These are phyloP conservation scores for Cinclus cinclus DNA, from an alignment of 2,113 vertebrate genomes.

Conservation along the genomic window DNA sequence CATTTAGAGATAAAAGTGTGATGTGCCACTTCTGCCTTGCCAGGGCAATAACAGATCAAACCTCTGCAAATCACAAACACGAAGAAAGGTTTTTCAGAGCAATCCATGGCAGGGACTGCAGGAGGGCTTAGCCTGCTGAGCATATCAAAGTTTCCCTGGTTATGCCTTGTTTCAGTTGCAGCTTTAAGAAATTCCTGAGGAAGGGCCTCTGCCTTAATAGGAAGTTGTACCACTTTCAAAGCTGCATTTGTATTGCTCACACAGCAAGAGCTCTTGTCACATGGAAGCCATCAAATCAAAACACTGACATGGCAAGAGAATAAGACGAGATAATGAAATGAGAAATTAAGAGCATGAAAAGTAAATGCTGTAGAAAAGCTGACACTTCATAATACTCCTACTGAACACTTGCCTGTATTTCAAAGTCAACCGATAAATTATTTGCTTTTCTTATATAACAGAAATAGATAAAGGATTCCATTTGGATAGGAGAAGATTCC, in stretches of 20 bases:
- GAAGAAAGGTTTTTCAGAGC: background rate
- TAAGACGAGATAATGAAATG: constrained; percentile 61
- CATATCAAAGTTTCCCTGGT: constrained; percentile 30
- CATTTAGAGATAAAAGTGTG: background rate
- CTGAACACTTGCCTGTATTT: constrained; percentile 54
- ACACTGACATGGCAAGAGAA: constrained; percentile 63
- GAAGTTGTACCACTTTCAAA: constrained; percentile 35
- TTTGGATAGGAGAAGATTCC: constrained; percentile 52
- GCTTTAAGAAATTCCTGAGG: constrained; percentile 40
- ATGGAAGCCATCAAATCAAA: constrained; percentile 58
- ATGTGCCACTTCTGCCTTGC: background rate
- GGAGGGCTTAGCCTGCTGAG: constrained; percentile 47
- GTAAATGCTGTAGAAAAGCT: constrained; percentile 60
- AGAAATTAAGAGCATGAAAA: constrained; percentile 70
- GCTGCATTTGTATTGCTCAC: background rate
- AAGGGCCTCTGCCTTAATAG: constrained; percentile 34
- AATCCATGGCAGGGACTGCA: background rate
- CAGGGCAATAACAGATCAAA: constrained; percentile 4
- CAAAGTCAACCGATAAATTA: constrained; percentile 62
- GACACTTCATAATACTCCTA: constrained; percentile 59
- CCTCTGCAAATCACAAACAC: background rate
- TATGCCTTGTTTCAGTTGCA: background rate
- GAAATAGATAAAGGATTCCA: constrained; percentile 64
- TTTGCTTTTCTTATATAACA: constrained; percentile 67
- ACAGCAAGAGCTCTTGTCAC: constrained; percentile 54